Evolutionary conservation across 2,888 invertebrate genomes (phyloP), one percentile per base, ranked within the genome.

Genomic region (Andrena camellia): DNA sequence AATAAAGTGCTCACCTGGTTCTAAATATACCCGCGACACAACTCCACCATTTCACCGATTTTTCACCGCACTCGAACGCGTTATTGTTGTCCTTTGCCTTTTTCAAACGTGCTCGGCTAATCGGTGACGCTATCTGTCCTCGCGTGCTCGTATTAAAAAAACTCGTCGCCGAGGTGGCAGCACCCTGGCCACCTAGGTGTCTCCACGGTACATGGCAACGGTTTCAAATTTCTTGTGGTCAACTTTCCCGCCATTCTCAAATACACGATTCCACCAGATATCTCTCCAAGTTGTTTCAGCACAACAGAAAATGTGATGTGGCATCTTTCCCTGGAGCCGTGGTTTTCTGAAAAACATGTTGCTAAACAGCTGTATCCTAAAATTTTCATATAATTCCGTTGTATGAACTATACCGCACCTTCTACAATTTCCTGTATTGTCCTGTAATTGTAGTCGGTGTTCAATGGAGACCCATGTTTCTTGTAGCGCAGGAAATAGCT

Each of bases 31-130:
- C 87, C 89, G 72, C 87, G 81, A 89, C 87, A 90, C 89, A 86
- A 87, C 85, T 89, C 87, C 89, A 91, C 90, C 92, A 92, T 90
- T 87, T 90, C 91, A 90, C 91, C 86, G 83, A 89, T 88, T 90
- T 85, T 89, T 88, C 87, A 86, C 89, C 84, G 89, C 89, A 86
- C 86, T 80, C 77, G 66, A 69, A 73, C 89, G 74, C 86, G 88
- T 90, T 70, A 90, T 90, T 90, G 91, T 91, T 90, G 86, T 87
- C 80, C 87, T 84, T 84, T 81, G 84, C 87, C 88, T 90, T 89
- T 87, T 89, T 86, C 82, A 81, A 88, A 90, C 82, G 68, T 60
- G 66, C 82, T 76, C 71, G 42, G 42, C 20, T 33, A 50, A 73
- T 57, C 42, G 52, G 75, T 86, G 48, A 70, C 83, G 87, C 88